Evolutionary conservation across 2,113 vertebrate genomes (phyloP), one percentile per base, ranked within the genome.

Genomic region (Burhinus oedicnemus): DNA sequence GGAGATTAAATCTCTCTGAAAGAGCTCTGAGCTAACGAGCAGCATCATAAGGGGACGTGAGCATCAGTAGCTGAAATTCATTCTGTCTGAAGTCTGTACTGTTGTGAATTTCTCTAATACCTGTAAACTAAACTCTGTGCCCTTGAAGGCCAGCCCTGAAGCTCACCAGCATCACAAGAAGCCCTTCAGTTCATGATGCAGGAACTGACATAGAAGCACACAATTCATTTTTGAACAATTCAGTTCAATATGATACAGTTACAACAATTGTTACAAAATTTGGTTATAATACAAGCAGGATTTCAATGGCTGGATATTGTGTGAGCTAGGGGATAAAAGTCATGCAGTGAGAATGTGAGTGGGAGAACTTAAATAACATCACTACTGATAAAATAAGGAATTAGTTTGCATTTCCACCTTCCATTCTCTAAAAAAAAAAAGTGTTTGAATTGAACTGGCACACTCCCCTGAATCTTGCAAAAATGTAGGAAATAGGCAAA

Each of bases 41-140:
- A 38, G 3, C 38, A 11, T 52, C 11, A 0, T 15, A 11, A 60
- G 36, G 38, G 36, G 32, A 26, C 1, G 0, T 9, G 69, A 57
- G 58, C 45, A 7, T 25, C 40, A 25, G n/a, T 8, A 17, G 22
- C 49, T 65, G 54, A 22, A 47, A 54, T 69, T 23, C 60, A 11
- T 58, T 27, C 65, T n/a, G 36, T 22, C 32, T 44, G 76, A 27
- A 40, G 29, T 7, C 25, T 19, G 34, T n/a, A 22, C 55, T 58
- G 21, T 14, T 49, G 58, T 34, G 47, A 26, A 45, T 51, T 45
- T 40, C 23, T 79, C 45, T 55, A 14, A 34, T 45, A 55, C 15
- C 62, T 38, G 36, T 57, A 11, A 29, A 42, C 26, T 32, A 4
- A 55, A 55, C 49, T 15, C 52, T 52, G 14, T 29, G 66, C 72